Conservation (phyloP, 2,888 invertebrate genomes). For the Philopedon plagiatum region DNA sequence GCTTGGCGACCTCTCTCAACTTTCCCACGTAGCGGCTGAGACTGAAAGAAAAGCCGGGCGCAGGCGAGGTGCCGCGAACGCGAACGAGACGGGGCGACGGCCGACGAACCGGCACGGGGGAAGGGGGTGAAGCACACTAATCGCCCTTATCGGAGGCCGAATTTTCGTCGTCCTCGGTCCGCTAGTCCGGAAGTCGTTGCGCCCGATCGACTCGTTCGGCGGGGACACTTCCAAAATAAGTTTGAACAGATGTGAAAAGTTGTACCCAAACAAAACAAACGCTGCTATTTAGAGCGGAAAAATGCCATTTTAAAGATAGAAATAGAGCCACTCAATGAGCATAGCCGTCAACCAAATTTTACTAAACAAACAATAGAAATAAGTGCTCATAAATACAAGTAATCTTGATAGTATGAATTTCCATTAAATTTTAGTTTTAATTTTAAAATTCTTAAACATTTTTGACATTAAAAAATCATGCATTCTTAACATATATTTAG, state of each 20-base stretch:
- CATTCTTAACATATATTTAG: no score
- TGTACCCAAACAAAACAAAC: conserved; percentile 8
- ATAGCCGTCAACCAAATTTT: no score
- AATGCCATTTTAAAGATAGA: no score
- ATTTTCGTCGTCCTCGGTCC: conserved; percentile 30
- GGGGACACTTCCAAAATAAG: conserved; percentile 22
- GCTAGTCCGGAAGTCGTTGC: conserved; percentile 32
- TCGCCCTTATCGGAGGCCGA: conserved; percentile 52
- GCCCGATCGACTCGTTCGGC: conserved; percentile 20
- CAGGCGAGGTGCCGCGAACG: conserved; percentile 56
- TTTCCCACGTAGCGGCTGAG: conserved; percentile 49
- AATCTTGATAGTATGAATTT: no score
- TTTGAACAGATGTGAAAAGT: conserved; percentile 25
- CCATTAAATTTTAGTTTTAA: no score
- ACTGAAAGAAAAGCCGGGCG: conserved; percentile 59
- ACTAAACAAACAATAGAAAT: no score
- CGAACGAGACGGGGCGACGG: conserved; percentile 55
- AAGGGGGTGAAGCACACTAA: conserved; percentile 40
- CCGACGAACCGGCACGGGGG: conserved; percentile 43
- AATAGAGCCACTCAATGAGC: no score
- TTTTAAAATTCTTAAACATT: no score
- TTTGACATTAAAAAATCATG: no score
- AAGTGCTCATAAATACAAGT: no score
- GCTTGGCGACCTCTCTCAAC: conserved; percentile 40
- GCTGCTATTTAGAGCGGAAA: not conserved